Evolutionary conservation across 2,113 vertebrate species (phyloP).

Genomic region (Chlorodrepanis virens): DNA sequence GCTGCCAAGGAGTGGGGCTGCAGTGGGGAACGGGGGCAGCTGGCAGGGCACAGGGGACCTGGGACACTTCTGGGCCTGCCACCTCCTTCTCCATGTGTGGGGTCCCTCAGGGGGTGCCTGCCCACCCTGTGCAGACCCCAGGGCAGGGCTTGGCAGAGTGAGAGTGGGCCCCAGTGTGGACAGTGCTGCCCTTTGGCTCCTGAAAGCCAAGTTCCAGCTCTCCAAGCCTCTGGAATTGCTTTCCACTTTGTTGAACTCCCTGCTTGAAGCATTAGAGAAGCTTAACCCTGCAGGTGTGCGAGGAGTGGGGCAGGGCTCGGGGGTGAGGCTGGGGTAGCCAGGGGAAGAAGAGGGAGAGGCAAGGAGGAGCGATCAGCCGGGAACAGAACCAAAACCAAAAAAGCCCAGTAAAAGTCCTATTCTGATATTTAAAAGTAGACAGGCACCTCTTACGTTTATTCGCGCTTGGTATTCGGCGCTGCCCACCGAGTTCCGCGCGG

Average conservation of each 20-base stretch:
- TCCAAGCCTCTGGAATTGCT: not conserved
- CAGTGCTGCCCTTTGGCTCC: not conserved
- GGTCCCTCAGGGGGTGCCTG: not conserved
- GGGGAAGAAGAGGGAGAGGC: not conserved
- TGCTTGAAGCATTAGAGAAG: not conserved
- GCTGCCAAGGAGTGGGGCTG: not conserved
- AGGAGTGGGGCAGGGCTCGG: not conserved
- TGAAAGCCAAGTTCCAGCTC: not conserved
- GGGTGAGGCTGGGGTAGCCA: not conserved
- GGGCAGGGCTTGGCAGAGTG: not conserved
- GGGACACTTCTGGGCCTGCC: not conserved
- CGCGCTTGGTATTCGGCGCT: constrained; percentile 99
- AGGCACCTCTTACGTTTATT: constrained; percentile 99
- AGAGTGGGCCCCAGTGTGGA: fast-evolving
- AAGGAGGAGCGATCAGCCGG: not conserved
- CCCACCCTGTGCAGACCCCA: not conserved
- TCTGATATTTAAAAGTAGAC: constrained; percentile 99
- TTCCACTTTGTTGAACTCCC: fast-evolving
- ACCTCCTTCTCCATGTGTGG: fast-evolving
- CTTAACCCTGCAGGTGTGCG: fast-evolving
- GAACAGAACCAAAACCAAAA: constrained; percentile 67
- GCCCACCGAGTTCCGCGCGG: constrained; percentile 98
- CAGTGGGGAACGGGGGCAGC: fast-evolving
- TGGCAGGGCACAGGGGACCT: fast-evolving
- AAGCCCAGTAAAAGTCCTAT: constrained; percentile 76